Evolutionary conservation across 2,113 vertebrate genomes (phyloP), one percentile per base, ranked within the genome.

Genomic region (Kryptolebias marmoratus): DNA sequence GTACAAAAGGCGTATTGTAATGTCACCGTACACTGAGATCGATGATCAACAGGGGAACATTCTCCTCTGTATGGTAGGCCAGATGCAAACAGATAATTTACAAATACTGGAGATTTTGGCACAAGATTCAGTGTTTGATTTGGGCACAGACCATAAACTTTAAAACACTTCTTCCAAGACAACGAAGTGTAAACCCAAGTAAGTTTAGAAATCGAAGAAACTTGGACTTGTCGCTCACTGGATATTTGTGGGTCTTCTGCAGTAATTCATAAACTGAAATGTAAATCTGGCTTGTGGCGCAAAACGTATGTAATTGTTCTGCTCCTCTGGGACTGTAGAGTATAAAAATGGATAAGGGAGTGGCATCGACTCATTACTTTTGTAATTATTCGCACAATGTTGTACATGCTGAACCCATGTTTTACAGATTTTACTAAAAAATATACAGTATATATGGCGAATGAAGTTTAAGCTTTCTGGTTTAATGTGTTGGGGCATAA

Each of bases 1-100:
- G 54, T 36, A 80, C 71, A 81, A 77, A 66, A 69, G 57, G n/a
- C 70, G 22, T 64, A 77, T 83, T 89, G 80, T 80, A 39, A 39
- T 32, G 50, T 81, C 67, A 50, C 50, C 30, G 5, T 72, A 68
- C 55, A 73, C 62, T 52, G 30, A 66, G 83, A 83, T 62, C 7
- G 28, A 80, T 66, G 60, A 76, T 72, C 68, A 42, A 54, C 77
- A 68, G 42, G 81, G 72, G 77, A 22, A 74, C n/a, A 50, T 66
- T 71, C 28, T 32, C 10, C 73, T 67, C 57, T 66, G 74, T 61
- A 60, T 77, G 56, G 66, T 9, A 1, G 58, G 39, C 48, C 71
- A 71, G 77, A 77, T 68, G 58, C 44, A 56, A 78, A 32, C 62
- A 61, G 54, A 61, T 47, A 55, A 64, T 60, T 73, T 48, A 32